Percentiles rank a stretch among this genome's conserved stretches.
These are phyloP conservation scores for Heptranchias perlo DNA, from an alignment of 2,113 vertebrate genomes.

Conservation along the genomic window DNA sequence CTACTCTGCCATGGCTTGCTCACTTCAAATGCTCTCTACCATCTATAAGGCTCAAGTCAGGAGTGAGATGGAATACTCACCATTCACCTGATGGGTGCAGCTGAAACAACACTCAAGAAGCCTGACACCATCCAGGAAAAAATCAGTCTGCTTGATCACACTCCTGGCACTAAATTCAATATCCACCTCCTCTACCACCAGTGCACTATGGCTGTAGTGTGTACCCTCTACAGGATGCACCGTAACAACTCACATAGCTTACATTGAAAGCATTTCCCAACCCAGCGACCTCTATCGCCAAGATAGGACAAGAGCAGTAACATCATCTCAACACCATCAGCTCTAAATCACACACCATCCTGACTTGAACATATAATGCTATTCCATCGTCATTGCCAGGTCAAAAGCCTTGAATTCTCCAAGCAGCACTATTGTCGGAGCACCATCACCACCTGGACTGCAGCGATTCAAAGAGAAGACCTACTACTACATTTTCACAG, in stretches of 20 bases:
- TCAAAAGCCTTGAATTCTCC: not conserved
- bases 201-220: too few relatives aligned
- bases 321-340: not conserved
- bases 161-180: too few relatives aligned
- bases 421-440: not conserved
- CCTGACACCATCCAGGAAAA: too few relatives aligned
- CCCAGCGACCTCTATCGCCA: not conserved
- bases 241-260: not conserved
- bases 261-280: not conserved
- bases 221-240: too few relatives aligned
- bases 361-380: not conserved
- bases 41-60: too few relatives aligned
- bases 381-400: not conserved
- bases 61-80: too few relatives aligned
- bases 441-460: not conserved
- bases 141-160: too few relatives aligned
- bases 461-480: too few relatives aligned
- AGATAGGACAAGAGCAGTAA: not conserved
- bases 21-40: not conserved
- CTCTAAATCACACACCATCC: not conserved
- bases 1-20: not conserved
- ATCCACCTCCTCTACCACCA: too few relatives aligned
- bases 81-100: not conserved
- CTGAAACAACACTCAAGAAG: not conserved
- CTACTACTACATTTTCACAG: not conserved